Conservation (phyloP, 2,888 invertebrate species). For the Drosophila gaucha region DNA sequence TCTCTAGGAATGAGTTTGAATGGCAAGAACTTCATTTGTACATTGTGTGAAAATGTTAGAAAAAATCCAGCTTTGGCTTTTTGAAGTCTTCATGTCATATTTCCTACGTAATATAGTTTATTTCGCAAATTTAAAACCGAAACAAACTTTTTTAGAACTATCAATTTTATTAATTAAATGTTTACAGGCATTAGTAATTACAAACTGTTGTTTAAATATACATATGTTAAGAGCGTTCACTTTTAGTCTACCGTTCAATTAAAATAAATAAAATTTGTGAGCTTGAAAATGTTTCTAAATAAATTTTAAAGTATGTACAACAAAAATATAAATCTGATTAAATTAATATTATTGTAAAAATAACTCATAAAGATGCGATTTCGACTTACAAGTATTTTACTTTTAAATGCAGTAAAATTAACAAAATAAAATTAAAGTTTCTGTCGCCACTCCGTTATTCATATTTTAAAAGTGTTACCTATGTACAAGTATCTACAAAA, state of each 20-base stretch:
- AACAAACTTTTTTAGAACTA: background rate
- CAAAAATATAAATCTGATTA: background rate
- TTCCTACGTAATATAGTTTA: no score
- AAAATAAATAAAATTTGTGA: background rate
- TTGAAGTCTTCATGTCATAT: no score
- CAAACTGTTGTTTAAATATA: background rate
- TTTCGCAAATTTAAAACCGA: background rate
- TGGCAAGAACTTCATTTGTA: no score
- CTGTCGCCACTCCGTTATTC: background rate
- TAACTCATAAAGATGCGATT: no score
- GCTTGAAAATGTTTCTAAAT: background rate
- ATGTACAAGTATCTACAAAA: slow-evolving; percentile 14
- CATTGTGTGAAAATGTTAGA: no score
- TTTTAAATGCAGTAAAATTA: background rate
- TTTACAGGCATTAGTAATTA: background rate
- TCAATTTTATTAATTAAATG: background rate
- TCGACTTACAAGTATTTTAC: no score
- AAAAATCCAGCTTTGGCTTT: no score
- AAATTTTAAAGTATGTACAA: background rate
- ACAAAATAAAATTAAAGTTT: background rate
- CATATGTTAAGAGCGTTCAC: background rate
- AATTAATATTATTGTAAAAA: no score
- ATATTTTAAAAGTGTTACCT: slow-evolving; percentile 1
- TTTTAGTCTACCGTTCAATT: background rate
- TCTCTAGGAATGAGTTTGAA: no score